Base-by-base conservation (phyloP, 2,888 invertebrate species). In the Drosophila nr. perissopoda region DNA sequence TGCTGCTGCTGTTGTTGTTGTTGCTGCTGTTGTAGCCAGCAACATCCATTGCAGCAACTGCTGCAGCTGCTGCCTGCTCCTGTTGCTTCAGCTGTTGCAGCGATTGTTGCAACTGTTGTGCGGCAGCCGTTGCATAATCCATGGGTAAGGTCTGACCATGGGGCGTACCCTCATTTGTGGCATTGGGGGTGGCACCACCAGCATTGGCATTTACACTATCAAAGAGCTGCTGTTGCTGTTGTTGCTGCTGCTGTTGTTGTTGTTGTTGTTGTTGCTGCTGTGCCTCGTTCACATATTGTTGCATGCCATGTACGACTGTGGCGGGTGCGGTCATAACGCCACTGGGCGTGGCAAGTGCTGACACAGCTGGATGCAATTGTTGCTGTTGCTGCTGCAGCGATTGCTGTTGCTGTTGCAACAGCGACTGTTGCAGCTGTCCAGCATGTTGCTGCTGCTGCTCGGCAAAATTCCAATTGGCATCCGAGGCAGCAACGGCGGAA, bases 191-290 rank as follows among this genome's bases (percentile, higher is more conserved):
- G 54, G 45, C 45, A 45, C 72, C 76, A 53, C 82, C 79, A 74
- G 83, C 79, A 75, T 90, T 90, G 31, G 84, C 87, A 76, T 91
- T 91, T n/a, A 84, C 88, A 68, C 85, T 93, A 71, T 95, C 94
- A 34, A 94, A 92, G 65, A 94, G 93, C 67, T 94, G 94, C 73
- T 95, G 93, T 87, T 94, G 95, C 66, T 92, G 92, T 61, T 91
- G 91, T 21, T 91, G 92, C 84, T 94, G 95, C n/a, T 33, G 31
- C 31, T 31, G 33, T 33, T 83, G 76, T 5, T 78, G 76, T 5
- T 78, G 76, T 4, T 77, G 76, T 7, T 77, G 76, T 11, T 78
- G 79, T 2, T 76, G 78, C 27, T 77, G 79, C 73, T 80, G 76
- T 49, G 65, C 66, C 36, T 69, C 71, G 58, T 78, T 73, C 31